Evolutionary conservation across 2,888 invertebrate species (phyloP).

Genomic region (Melanostoma scalare): DNA sequence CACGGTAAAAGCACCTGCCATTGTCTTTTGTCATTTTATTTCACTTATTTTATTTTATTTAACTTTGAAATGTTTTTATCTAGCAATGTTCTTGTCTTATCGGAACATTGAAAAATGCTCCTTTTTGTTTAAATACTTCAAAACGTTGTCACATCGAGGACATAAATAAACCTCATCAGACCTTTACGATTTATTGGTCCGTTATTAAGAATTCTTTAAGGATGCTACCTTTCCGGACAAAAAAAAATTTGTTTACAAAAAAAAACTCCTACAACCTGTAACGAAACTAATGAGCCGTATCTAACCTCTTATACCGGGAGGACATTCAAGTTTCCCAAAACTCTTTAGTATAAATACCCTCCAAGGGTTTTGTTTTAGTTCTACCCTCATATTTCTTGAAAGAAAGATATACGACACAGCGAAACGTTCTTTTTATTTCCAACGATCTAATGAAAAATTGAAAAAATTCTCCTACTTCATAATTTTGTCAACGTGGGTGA

Average conservation of each 20-base stretch:
- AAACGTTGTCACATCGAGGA: no score
- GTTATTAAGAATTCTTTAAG: no score
- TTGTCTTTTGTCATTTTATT: no score
- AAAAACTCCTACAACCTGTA: neutral
- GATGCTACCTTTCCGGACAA: no score
- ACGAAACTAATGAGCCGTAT: neutral
- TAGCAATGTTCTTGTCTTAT: no score
- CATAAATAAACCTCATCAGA: no score
- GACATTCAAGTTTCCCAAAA: constrained; percentile 1
- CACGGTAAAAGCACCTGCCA: no score
- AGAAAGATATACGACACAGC: neutral
- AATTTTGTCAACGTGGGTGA: neutral
- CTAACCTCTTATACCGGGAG: neutral
- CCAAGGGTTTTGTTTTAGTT: constrained; percentile 35
- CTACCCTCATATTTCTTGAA: constrained; percentile 23
- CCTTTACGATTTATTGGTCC: no score
- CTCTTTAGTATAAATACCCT: constrained; percentile 11
- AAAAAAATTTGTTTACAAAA: neutral
- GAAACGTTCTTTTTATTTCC: neutral
- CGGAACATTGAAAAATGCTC: no score
- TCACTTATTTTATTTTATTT: no score
- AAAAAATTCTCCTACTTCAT: neutral
- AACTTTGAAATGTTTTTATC: no score
- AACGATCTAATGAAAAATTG: constrained; percentile 5
- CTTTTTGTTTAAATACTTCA: no score